Evolutionary conservation across 2,888 invertebrate genomes (phyloP).

Genomic region (Mythimna ferrago): DNA sequence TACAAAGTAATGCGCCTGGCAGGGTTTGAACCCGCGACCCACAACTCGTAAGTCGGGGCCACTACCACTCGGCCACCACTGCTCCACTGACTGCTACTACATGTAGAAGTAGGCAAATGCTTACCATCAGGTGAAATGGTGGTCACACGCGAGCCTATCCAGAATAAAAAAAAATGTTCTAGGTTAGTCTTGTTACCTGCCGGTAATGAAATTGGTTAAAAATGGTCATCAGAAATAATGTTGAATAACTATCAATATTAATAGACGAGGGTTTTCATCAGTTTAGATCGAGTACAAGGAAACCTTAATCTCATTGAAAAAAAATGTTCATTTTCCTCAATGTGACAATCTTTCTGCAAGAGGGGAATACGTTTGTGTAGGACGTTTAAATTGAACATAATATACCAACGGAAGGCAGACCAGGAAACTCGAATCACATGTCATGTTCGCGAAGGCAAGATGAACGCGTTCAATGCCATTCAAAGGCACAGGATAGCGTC

Average conservation of each 20-base stretch:
- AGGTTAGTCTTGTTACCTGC: neutral
- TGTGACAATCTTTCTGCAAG: neutral
- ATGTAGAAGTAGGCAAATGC: too few species aligned
- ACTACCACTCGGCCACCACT: too few species aligned
- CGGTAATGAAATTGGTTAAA: constrained; percentile 22
- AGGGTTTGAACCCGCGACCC: too few species aligned
- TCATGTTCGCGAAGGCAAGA: neutral
- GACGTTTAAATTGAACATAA: neutral
- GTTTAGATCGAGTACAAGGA: neutral
- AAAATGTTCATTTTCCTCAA: neutral
- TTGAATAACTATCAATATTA: neutral
- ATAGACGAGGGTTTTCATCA: constrained; percentile 5
- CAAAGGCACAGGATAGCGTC: too few species aligned
- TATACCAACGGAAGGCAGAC: too few species aligned
- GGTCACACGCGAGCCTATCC: too few species aligned
- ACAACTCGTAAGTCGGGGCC: too few species aligned
- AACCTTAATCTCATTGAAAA: neutral
- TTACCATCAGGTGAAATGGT: too few species aligned
- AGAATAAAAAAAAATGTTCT: neutral
- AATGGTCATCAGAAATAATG: constrained; percentile 17
- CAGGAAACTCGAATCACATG: too few species aligned
- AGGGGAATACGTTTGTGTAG: constrained; percentile 3
- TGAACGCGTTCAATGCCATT: too few species aligned
- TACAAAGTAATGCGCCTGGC: too few species aligned
- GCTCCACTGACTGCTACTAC: too few species aligned